Base-by-base conservation (phyloP, 1,140 invertebrate genomes). In the Galleria mellonella region DNA sequence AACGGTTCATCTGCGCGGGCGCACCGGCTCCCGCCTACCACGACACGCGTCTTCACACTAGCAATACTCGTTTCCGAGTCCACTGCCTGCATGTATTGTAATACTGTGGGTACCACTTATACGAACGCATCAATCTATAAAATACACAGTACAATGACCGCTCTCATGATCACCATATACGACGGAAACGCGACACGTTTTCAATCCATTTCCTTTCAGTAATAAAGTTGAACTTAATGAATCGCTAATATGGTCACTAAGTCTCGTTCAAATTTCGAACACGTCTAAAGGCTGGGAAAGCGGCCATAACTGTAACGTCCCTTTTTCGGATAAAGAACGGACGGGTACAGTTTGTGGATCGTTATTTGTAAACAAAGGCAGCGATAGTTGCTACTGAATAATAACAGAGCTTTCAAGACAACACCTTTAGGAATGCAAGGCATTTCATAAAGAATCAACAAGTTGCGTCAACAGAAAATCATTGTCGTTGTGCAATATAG, bases 121-220 rank as follows among this genome's bases (percentile, higher is more conserved):
- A 37, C 15, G 23, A 31, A 42, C 32, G 37, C 39, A 17, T 11
- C 49, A 31, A 48, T 51, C 9, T 38, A 43, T 14, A 12, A 29
- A 27, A 32, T 12, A 51, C 12, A 29, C 14, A 17, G 9, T 3
- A 2, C n/a, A n/a, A 1, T 13, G 29, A 35, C 33, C 15, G 29
- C 42, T 27, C 8, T 13, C 7, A 9, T 10, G 6, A 37, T 13
- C 36, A 51, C 40, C 27, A 28, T 12, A 14, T 15, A 28, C 39
- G 37, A 28, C 39, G 51, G 61, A 64, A 61, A 66, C 62, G 40
- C 71, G 56, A 69, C 71, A 72, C 65, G 67, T 74, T 75, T 68
- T 60, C 35, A 42, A 58, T 71, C 70, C 71, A 69, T 72, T 78
- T 79, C 78, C 75, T 79, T 74, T 76, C 64, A 60, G 57, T 58